These are phyloP conservation scores for Phaonia tiefii DNA, from an alignment of 2,888 invertebrate genomes.

Conservation along the genomic window DNA sequence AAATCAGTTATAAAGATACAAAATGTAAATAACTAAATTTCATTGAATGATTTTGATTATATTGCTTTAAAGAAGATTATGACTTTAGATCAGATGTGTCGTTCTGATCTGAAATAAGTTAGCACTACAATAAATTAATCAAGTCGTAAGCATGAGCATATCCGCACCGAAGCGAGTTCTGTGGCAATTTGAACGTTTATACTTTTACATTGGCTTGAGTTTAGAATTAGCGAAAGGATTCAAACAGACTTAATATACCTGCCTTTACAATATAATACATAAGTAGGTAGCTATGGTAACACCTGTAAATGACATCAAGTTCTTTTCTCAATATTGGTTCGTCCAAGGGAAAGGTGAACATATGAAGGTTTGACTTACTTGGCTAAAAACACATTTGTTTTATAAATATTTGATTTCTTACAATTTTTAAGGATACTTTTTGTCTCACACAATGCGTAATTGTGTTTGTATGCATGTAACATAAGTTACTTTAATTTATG, in stretches of 20 bases:
- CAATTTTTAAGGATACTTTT: neutral
- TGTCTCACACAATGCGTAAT: slow-evolving; percentile 8
- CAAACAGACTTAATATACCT: too few relatives aligned
- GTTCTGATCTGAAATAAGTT: neutral
- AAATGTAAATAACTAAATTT: slow-evolving; percentile 3
- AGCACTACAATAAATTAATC: slow-evolving; percentile 31
- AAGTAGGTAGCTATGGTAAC: too few relatives aligned
- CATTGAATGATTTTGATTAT: slow-evolving; percentile 42
- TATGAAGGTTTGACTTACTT: slow-evolving; percentile 60
- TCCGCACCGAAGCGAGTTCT: neutral
- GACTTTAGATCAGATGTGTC: neutral
- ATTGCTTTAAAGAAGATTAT: slow-evolving; percentile 66
- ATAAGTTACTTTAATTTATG: too few relatives aligned
- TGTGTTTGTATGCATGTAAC: slow-evolving; percentile 5
- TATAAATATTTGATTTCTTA: slow-evolving; percentile 36
- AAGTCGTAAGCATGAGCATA: neutral
- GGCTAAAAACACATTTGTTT: slow-evolving; percentile 33
- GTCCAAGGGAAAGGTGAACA: too few relatives aligned
- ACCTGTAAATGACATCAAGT: too few relatives aligned
- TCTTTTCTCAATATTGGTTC: too few relatives aligned
- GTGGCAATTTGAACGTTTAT: too few relatives aligned
- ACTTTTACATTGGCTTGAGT: neutral
- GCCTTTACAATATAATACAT: too few relatives aligned
- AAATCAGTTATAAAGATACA: slow-evolving; percentile 42
- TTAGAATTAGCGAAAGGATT: neutral